These are phyloP conservation scores for Pagetopsis macropterus DNA, from an alignment of 2,797 vertebrate species.

Conservation along the genomic window DNA sequence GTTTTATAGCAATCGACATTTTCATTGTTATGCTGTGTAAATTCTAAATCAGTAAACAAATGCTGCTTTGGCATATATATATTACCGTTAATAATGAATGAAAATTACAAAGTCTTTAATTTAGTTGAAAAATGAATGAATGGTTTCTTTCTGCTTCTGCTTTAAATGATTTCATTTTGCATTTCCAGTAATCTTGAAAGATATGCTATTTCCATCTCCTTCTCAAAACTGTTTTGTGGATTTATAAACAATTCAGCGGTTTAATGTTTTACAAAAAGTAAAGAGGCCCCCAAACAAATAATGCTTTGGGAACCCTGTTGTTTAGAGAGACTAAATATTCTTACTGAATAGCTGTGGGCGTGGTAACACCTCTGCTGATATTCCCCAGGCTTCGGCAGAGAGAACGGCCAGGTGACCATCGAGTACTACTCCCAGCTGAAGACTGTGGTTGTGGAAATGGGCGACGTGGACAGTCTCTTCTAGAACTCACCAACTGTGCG, in stretches of 20 bases:
- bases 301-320: background rate
- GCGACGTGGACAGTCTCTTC: conserved; percentile 89
- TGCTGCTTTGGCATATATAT: background rate
- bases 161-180: background rate
- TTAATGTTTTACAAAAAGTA: background rate
- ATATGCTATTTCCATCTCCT: background rate
- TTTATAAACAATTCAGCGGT: no score
- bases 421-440: conserved; percentile 97
- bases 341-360: background rate
- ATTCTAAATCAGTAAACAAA: background rate
- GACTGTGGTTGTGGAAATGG: conserved; percentile 96
- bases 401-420: conserved; percentile 91
- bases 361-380: background rate
- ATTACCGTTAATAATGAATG: background rate
- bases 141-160: background rate
- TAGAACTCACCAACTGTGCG: conserved; percentile 53
- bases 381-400: conserved; percentile 92
- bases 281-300: background rate
- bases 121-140: background rate
- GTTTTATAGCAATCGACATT: background rate
- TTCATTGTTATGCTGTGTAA: background rate
- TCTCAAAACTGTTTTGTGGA: no score
- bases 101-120: background rate
- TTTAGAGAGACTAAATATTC: background rate
- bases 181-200: background rate